Percentiles rank a stretch among this genome's conserved stretches.
Evolutionary conservation across 2,888 invertebrate genomes (phyloP).

Genomic region (Glomeris marginata): DNA sequence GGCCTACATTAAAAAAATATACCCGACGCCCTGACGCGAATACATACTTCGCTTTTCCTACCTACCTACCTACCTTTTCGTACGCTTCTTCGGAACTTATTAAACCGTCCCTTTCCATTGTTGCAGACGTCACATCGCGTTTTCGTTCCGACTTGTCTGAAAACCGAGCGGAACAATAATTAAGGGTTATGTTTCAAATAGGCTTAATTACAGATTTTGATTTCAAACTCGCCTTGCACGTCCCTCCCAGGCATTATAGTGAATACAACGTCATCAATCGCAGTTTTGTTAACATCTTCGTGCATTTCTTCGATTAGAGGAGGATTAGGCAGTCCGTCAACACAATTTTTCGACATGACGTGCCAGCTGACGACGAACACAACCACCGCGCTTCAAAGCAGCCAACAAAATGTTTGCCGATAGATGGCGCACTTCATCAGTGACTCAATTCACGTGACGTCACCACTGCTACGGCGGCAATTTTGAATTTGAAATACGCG

Average conservation of each 20-base stretch:
- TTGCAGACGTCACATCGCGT: background rate
- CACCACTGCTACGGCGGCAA: no score
- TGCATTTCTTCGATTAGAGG: constrained; percentile 9
- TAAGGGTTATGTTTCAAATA: background rate
- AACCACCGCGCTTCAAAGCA: no score
- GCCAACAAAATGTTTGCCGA: no score
- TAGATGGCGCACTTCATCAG: no score
- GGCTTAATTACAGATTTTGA: background rate
- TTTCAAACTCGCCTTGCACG: background rate
- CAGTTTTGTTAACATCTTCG: constrained; percentile 3
- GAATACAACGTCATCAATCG: constrained; percentile 6
- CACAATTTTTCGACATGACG: no score
- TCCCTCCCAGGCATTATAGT: background rate
- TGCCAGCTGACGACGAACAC: no score
- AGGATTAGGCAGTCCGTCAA: constrained; percentile 1
- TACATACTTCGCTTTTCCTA: background rate
- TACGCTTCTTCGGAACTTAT: constrained; percentile 3
- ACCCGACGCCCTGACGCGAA: no score
- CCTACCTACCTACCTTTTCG: background rate
- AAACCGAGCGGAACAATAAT: background rate
- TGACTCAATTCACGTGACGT: no score
- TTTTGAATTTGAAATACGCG: no score
- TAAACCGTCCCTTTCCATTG: background rate
- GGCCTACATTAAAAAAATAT: no score
- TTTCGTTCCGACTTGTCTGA: background rate